Percentiles rank a stretch among this genome's conserved stretches.
Evolutionary conservation across 1,140 invertebrate species (phyloP).

Genomic region (Zophobas atratus): DNA sequence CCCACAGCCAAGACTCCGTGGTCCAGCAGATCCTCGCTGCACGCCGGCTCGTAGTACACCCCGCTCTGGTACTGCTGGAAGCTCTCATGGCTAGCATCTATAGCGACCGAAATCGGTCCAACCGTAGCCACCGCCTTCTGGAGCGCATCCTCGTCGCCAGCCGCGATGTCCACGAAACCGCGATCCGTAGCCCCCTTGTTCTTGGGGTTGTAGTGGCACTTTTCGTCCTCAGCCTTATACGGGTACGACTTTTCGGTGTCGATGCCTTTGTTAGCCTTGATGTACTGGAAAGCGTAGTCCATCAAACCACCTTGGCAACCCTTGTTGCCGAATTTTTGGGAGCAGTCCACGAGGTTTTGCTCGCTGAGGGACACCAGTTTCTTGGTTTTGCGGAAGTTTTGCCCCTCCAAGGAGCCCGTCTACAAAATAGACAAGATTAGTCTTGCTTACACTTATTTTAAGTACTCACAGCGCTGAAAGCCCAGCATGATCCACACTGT

Average conservation of each 20-base stretch:
- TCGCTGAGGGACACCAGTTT: conserved; percentile 68
- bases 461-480: conserved; percentile 84
- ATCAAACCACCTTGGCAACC: conserved; percentile 44
- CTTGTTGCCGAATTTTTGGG: conserved; percentile 70
- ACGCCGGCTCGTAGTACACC: conserved; percentile 75
- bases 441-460: background rate
- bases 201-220: conserved; percentile 74
- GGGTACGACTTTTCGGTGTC: conserved; percentile 7
- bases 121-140: conserved; percentile 88
- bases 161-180: conserved; percentile 87
- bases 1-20: conserved; percentile 92
- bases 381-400: conserved; percentile 90
- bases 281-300: conserved; percentile 38
- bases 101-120: conserved; percentile 91
- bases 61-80: conserved; percentile 79
- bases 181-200: conserved; percentile 86
- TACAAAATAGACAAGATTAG: conserved; percentile 66
- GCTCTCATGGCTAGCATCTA: conserved; percentile 89
- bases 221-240: conserved; percentile 73
- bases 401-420: conserved; percentile 96
- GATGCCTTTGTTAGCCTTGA: conserved; percentile 65
- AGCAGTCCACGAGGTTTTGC: conserved; percentile 82
- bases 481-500: conserved; percentile 95
- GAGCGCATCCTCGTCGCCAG: conserved; percentile 82
- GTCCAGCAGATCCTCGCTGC: conserved; percentile 84